Percentiles rank a stretch among this genome's conserved stretches.
Evolutionary conservation across 1,140 invertebrate genomes (phyloP).

Genomic region (Vanessa atalanta): DNA sequence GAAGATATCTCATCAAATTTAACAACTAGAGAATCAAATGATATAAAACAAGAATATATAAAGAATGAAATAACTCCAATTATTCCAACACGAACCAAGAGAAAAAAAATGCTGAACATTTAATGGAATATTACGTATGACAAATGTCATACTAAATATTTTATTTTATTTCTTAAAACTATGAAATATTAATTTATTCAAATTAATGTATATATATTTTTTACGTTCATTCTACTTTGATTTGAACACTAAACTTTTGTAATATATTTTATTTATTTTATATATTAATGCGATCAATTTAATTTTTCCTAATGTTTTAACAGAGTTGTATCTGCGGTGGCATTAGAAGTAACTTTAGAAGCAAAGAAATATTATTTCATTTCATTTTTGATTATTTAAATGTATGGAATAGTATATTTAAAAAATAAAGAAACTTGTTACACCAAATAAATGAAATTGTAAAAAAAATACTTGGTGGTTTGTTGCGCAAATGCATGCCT

Average conservation of each 20-base stretch:
- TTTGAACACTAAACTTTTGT: no score
- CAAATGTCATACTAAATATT: neutral
- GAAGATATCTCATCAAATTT: neutral
- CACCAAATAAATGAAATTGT: no score
- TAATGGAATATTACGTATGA: neutral
- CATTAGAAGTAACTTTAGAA: neutral
- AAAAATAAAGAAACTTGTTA: no score
- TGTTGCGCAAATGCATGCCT: no score
- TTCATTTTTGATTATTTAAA: neutral
- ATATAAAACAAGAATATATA: conserved; percentile 7
- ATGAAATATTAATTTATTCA: neutral
- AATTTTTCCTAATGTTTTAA: no score
- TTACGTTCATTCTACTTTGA: no score
- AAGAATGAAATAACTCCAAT: conserved; percentile 10
- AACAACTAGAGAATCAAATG: conserved; percentile 11
- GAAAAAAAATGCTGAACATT: conserved; percentile 24
- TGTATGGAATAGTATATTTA: no score
- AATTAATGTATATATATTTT: no score
- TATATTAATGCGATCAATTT: no score
- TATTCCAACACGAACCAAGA: conserved; percentile 13
- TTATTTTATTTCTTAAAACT: neutral
- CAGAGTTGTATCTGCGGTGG: no score
- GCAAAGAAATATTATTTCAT: neutral
- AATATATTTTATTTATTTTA: no score
- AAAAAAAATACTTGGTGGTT: no score